phyloP scores from a whole-genome alignment of 2,797 vertebrate genomes.

The Xiphorhynchus erythropygius region DNA sequence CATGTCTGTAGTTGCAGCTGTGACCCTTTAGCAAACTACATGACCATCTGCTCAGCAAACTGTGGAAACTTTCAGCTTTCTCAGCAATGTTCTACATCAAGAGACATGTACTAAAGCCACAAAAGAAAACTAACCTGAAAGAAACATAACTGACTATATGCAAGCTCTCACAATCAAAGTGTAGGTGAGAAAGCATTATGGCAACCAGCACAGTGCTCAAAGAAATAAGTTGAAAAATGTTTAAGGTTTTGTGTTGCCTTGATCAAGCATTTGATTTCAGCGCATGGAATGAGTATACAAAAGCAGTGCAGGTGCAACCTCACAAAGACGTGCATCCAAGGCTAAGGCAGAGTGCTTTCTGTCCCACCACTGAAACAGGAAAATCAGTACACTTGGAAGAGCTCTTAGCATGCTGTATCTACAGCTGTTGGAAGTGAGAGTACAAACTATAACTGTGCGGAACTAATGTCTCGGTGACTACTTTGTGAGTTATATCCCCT shows the following conservation, averaged over 20 bases:
- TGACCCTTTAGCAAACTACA: neutral
- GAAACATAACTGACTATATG: neutral
- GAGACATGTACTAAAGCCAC: rapidly evolving
- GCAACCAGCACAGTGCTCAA: neutral
- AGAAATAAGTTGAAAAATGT: neutral
- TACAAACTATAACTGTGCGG: neutral
- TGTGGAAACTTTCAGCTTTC: neutral
- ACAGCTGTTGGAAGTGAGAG: neutral
- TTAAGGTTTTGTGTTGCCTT: neutral
- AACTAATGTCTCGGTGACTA: neutral
- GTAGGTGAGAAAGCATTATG: neutral
- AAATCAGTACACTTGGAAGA: neutral
- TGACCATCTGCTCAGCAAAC: neutral
- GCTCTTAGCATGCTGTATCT: neutral
- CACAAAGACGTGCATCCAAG: neutral
- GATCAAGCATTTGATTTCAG: neutral
- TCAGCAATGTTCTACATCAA: neutral
- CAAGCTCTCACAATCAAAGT: neutral
- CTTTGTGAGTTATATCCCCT: neutral
- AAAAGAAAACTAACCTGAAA: neutral
- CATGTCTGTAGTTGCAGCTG: neutral
- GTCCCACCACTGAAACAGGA: neutral
- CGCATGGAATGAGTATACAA: neutral
- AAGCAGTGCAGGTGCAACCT: neutral
- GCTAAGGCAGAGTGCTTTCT: neutral